Base-by-base conservation (phyloP, 1,140 invertebrate genomes). In the Ips typographus region DNA sequence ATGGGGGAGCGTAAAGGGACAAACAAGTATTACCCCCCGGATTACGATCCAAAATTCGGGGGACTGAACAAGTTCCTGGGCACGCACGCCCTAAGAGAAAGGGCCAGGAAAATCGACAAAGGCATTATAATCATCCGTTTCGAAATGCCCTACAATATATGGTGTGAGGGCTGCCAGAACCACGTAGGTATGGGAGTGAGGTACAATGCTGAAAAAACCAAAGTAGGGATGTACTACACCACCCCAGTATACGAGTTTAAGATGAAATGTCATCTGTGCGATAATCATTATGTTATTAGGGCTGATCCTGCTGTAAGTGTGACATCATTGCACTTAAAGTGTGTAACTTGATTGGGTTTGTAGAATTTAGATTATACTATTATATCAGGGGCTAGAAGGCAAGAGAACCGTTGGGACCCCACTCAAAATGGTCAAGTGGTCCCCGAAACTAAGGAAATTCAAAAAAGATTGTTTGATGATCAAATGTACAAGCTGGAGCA, bases 101-200 rank as follows among this genome's bases (percentile, higher is more conserved):
- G 98, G 73, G 98, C 96, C 1, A 83, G 91, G 37, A 99, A 99
- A 83, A 84, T 99, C 0, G 90, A 96, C 75, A 86, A 96, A 82
- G 98, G 98, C 8, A 99, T 99, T 71, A 88, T 99, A 44, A 96
- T 99, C 56, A 98, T 99, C 72, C 88, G 97, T 65, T 99, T 99
- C 88, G 98, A 99, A 84, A 98, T 99, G 96, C 98, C 98, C 1
- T 99, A 97, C 76, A 99, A 99, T 82, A 99, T 99, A 73, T 99
- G 96, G 96, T 98, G 96, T 77, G 91, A 96, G 59, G 96, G 96
- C 40, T 99, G 98, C 81, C 90, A 92, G 60, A 99, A 98, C 84
- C 98, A 98, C 79, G 96, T 99, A 73, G 98, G 96, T 39, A 99
- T 98, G 95, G 97, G 98, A 38, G 98, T 99, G 1, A 85, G 94